Conservation (phyloP, 1,140 invertebrate genomes). For the Atta colombica region DNA sequence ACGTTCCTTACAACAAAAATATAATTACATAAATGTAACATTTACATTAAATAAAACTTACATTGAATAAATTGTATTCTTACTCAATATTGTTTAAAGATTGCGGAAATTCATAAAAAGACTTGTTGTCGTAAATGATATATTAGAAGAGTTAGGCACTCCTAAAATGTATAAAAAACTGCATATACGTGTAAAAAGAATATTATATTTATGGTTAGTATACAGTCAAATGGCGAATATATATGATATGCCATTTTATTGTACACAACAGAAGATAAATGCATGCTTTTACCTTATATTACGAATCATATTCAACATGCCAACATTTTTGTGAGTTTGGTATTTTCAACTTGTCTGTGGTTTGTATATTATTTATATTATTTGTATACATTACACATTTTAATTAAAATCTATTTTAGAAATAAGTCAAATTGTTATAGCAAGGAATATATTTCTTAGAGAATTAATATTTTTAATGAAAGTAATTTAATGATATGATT, state of each 20-base stretch:
- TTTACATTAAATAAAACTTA: too few relatives aligned
- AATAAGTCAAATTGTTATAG: neutral
- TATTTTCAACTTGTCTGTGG: neutral
- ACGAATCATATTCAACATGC: neutral
- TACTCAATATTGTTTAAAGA: too few relatives aligned
- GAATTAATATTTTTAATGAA: neutral
- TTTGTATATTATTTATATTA: too few relatives aligned
- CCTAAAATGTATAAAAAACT: conserved; percentile 11
- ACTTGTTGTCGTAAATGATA: neutral
- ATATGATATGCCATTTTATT: neutral
- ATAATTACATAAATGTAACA: neutral
- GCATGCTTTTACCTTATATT: neutral
- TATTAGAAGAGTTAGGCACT: conserved; percentile 32
- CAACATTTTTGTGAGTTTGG: neutral
- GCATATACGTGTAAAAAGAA: neutral
- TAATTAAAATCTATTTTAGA: neutral
- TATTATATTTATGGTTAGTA: conserved; percentile 7
- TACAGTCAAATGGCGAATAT: neutral
- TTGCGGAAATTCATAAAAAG: too few relatives aligned
- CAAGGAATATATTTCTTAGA: neutral
- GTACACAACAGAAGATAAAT: neutral
- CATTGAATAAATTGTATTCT: too few relatives aligned
- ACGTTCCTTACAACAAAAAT: neutral
- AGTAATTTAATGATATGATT: too few relatives aligned
- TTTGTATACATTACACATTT: conserved; percentile 11